These are phyloP conservation scores for Lepisosteus osseus DNA, from an alignment of 2,113 vertebrate genomes.

Conservation along the genomic window DNA sequence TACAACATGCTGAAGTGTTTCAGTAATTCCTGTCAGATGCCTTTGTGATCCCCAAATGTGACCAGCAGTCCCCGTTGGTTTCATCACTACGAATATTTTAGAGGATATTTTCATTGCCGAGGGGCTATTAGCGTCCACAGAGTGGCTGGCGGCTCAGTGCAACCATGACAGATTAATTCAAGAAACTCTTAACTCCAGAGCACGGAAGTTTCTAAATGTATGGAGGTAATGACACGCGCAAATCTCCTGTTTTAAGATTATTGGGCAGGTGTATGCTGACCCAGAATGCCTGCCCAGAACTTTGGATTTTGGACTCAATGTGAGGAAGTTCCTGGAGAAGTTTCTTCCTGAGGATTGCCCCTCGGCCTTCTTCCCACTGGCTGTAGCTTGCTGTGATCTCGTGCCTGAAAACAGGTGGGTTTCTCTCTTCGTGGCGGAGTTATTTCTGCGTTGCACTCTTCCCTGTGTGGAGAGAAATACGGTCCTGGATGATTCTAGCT, in stretches of 20 bases:
- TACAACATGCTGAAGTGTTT: too few relatives aligned
- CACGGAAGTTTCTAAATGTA: background rate
- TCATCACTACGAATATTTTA: too few relatives aligned
- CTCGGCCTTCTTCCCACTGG: slow-evolving; percentile 87
- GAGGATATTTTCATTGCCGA: too few relatives aligned
- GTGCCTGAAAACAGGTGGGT: slow-evolving; percentile 86
- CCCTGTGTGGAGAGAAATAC: background rate
- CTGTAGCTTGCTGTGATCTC: slow-evolving; percentile 88
- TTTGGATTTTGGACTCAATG: slow-evolving; percentile 90
- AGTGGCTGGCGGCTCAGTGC: too few relatives aligned
- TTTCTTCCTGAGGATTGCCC: slow-evolving; percentile 92
- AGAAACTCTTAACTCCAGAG: background rate
- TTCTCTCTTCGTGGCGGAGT: background rate
- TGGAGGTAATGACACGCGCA: background rate
- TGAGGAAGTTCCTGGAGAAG: slow-evolving; percentile 91
- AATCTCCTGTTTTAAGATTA: slow-evolving; percentile 70
- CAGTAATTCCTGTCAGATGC: too few relatives aligned
- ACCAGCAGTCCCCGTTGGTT: too few relatives aligned
- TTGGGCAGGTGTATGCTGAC: slow-evolving; percentile 94
- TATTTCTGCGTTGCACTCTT: too few relatives aligned
- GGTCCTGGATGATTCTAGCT: background rate
- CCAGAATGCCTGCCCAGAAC: slow-evolving; percentile 92
- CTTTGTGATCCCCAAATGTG: too few relatives aligned
- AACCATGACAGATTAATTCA: too few relatives aligned
- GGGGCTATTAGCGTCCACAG: too few relatives aligned